Conservation (phyloP, 2,113 vertebrate genomes). For the Ctenodactylus gundi region DNA sequence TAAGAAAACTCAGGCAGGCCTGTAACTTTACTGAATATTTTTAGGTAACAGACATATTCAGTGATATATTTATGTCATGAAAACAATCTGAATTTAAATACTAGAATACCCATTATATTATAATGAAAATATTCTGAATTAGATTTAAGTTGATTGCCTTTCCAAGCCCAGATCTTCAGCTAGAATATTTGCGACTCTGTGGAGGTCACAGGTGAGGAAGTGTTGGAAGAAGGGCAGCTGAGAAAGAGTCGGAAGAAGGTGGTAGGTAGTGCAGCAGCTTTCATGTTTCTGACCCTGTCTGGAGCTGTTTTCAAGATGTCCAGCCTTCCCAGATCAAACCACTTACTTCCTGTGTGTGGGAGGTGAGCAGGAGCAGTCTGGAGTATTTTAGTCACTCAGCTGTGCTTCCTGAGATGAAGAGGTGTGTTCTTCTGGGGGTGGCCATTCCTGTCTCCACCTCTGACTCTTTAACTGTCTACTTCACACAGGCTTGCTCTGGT, state of each 20-base stretch:
- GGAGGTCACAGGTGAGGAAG: not conserved
- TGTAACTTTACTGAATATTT: not conserved
- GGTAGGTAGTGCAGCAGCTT: too few relatives aligned
- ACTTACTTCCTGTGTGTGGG: not conserved
- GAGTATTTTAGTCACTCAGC: not conserved
- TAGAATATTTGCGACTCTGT: not conserved
- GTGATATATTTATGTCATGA: not conserved
- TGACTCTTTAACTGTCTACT: not conserved
- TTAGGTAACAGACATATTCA: not conserved
- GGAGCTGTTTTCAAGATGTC: not conserved
- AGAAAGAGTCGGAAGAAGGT: too few relatives aligned
- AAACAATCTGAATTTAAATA: not conserved
- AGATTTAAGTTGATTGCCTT: not conserved
- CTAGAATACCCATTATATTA: not conserved
- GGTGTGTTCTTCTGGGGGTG: not conserved
- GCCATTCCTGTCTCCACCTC: not conserved
- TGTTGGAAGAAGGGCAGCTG: rapidly evolving
- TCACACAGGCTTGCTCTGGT: not conserved
- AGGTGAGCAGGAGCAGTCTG: too few relatives aligned
- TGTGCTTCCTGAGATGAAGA: not conserved
- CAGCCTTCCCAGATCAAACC: not conserved
- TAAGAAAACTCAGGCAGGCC: not conserved
- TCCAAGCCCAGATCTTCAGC: not conserved
- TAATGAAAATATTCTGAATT: not conserved
- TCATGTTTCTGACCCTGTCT: not conserved